Evolutionary conservation across 2,888 invertebrate genomes (phyloP), one percentile per base, ranked within the genome.

Genomic region (Odontocerum albicorne): DNA sequence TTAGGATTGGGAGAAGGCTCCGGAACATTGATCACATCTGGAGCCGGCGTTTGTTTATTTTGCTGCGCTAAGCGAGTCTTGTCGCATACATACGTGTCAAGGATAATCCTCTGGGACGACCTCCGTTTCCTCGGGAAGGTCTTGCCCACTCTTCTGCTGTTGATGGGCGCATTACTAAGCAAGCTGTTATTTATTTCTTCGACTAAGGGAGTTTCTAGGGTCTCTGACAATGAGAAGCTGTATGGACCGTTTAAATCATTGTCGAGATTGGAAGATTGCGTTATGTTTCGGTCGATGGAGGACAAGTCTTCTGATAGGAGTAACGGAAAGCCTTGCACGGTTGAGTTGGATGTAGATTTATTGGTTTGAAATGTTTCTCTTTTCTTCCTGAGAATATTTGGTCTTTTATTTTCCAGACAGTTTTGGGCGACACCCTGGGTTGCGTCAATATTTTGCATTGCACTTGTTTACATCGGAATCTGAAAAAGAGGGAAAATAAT

Each of bases 11-110:
- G n/a, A n/a, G n/a, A n/a, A n/a, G n/a, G n/a, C n/a, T n/a, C n/a
- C n/a, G n/a, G n/a, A n/a, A n/a, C n/a, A n/a, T n/a, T n/a, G n/a
- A n/a, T n/a, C n/a, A n/a, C n/a, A n/a, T n/a, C n/a, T n/a, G n/a
- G n/a, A n/a, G n/a, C n/a, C n/a, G n/a, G n/a, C n/a, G n/a, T n/a
- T n/a, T n/a, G n/a, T n/a, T n/a, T n/a, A 8, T 16, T 50, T 15
- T 46, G 33, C 31, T 50, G 38, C 12, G 49, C 39, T 13, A 32
- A 20, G 3, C 59, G 43, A 27, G 51, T 50, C 33, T 62, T 62
- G 12, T 62, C 56, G 19, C 57, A 60, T 4, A 63, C 36, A 54
- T 62, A 61, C 0, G 61, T 50, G 32, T 63, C 63, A 2, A 63
- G 56, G 16, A 57, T 57, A 12, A 62, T 60, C 45, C 57, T 59